A percentile compares a stretch with the other conserved stretches of the same genome.
phyloP scores from a whole-genome alignment of 2,113 vertebrate species.

The Callopanchax toddi region DNA sequence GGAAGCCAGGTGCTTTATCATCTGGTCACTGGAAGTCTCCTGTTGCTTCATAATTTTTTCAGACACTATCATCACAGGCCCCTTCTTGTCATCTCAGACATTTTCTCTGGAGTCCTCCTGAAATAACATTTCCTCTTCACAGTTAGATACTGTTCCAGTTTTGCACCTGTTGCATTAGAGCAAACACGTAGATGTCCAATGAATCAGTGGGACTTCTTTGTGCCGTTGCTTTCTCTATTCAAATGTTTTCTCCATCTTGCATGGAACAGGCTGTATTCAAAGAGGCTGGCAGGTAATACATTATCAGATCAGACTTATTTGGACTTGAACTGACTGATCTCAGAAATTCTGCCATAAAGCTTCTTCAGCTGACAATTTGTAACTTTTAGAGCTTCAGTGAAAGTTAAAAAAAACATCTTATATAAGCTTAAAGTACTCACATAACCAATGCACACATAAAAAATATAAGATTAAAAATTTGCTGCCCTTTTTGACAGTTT shows the following conservation, averaged over 20 bases:
- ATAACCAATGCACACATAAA: neutral
- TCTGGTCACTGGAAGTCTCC: neutral
- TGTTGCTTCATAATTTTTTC: neutral
- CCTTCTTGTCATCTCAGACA: neutral
- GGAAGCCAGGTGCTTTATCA: neutral
- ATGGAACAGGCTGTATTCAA: neutral
- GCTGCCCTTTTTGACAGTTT: no score
- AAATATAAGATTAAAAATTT: no score
- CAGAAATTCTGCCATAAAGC: neutral
- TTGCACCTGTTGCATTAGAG: neutral
- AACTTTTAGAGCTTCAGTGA: neutral
- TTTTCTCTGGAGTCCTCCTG: neutral
- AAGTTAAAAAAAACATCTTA: neutral
- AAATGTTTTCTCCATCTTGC: neutral
- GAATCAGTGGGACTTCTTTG: no score
- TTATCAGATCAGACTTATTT: neutral
- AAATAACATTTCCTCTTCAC: neutral
- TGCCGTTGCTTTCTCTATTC: no score
- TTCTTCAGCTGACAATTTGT: neutral
- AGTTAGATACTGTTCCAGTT: neutral
- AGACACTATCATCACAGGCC: neutral
- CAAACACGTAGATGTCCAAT: neutral
- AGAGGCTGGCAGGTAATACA: neutral
- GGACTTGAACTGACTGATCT: neutral
- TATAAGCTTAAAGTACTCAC: no score